These are phyloP conservation scores for Molanna angustata DNA, from an alignment of 2,888 invertebrate species.

Conservation along the genomic window DNA sequence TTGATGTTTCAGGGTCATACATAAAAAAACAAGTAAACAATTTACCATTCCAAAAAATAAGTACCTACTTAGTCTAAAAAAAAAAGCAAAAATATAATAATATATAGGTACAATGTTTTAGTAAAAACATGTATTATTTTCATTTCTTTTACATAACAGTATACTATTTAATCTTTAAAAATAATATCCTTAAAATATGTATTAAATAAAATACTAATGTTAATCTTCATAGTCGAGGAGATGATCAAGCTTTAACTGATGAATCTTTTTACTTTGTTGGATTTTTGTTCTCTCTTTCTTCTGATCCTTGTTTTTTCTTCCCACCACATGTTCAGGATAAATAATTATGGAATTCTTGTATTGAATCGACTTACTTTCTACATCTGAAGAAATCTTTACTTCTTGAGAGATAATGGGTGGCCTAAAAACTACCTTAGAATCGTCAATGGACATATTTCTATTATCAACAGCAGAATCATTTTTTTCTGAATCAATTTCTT, in stretches of 20 bases:
- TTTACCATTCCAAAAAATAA: no score
- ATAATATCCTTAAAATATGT: no score
- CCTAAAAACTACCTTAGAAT: constrained; percentile 40
- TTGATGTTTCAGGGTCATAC: no score
- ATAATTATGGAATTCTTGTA: constrained; percentile 68
- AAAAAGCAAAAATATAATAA: no score
- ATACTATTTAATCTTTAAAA: no score
- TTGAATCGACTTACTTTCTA: constrained; percentile 34
- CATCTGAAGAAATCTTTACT: constrained; percentile 36
- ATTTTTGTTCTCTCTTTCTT: constrained; percentile 14
- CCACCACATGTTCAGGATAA: constrained; percentile 83
- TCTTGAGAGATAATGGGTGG: constrained; percentile 34
- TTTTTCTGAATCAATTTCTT: constrained; percentile 31
- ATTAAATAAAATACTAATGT: no score
- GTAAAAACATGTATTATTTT: no score
- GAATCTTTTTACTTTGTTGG: neutral
- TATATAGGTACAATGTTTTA: no score
- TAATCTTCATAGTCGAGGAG: constrained; percentile 46
- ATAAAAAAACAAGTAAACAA: no score
- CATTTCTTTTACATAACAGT: no score
- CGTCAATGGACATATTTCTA: constrained; percentile 35
- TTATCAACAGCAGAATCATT: constrained; percentile 30
- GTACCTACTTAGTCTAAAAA: no score
- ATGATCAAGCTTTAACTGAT: constrained; percentile 48
- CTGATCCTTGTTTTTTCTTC: constrained; percentile 48